Evolutionary conservation across 2,113 vertebrate species (phyloP).

Genomic region (Lutjanus erythropterus): DNA sequence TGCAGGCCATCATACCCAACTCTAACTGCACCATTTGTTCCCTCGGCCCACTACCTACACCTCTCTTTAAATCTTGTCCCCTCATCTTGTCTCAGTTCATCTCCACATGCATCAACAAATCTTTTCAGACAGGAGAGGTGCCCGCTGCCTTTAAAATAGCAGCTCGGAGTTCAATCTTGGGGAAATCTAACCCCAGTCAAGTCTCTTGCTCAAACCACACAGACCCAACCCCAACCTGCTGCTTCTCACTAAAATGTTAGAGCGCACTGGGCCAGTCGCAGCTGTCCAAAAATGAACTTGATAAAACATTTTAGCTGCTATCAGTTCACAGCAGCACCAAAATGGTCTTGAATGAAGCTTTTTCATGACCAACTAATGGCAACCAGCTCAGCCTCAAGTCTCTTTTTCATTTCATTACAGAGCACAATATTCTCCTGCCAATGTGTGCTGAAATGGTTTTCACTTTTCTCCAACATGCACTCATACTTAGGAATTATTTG

Average conservation of each 20-base stretch:
- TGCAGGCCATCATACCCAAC: slow-evolving; percentile 22
- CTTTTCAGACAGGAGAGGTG: slow-evolving; percentile 48
- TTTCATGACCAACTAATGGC: slow-evolving; percentile 23
- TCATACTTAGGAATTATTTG: neutral
- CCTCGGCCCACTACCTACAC: slow-evolving; percentile 8
- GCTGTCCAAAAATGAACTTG: slow-evolving; percentile 26
- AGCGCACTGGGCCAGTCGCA: slow-evolving; percentile 21
- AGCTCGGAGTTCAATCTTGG: slow-evolving; percentile 27
- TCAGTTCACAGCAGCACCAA: slow-evolving; percentile 6
- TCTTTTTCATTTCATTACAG: slow-evolving; percentile 15
- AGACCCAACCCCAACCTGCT: slow-evolving; percentile 5
- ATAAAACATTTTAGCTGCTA: slow-evolving; percentile 24
- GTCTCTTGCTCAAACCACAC: slow-evolving; percentile 18
- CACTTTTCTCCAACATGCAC: neutral
- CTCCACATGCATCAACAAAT: slow-evolving; percentile 59
- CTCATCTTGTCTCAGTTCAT: slow-evolving; percentile 56
- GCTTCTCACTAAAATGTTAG: slow-evolving; percentile 21
- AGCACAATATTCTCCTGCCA: slow-evolving; percentile 13
- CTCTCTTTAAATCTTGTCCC: slow-evolving; percentile 28
- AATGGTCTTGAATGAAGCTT: slow-evolving; percentile 18
- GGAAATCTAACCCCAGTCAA: slow-evolving; percentile 47
- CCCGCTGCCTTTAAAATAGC: slow-evolving; percentile 50
- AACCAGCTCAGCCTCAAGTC: slow-evolving; percentile 12
- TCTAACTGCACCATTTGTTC: slow-evolving; percentile 41
- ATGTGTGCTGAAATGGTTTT: neutral